These are phyloP conservation scores for Malurus leucopterus DNA, from an alignment of 2,797 vertebrate species.

Conservation along the genomic window DNA sequence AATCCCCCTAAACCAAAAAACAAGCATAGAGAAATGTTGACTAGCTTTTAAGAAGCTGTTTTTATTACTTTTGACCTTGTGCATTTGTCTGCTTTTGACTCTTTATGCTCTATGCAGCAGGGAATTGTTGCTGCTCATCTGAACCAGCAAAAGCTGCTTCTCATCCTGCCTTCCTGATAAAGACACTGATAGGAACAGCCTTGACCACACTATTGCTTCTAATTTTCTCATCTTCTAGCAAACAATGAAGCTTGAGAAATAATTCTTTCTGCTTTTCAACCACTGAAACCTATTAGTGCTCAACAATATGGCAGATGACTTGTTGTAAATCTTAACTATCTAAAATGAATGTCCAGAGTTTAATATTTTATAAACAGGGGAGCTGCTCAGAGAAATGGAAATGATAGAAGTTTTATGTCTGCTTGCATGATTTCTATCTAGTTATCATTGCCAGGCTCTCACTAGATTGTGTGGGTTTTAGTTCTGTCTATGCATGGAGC, in stretches of 20 bases:
- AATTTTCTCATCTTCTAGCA: background rate
- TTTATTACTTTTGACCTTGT: background rate
- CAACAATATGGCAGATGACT: background rate
- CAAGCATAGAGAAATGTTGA: background rate
- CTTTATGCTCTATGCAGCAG: background rate
- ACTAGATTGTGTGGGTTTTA: constrained; percentile 8
- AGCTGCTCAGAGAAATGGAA: background rate
- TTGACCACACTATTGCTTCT: background rate
- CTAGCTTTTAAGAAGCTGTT: background rate
- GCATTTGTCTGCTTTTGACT: background rate
- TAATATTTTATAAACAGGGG: background rate
- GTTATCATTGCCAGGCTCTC: constrained; percentile 32
- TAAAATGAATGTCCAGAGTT: background rate
- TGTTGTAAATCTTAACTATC: constrained; percentile 20
- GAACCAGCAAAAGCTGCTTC: background rate
- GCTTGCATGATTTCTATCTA: constrained; percentile 14
- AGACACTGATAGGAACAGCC: background rate
- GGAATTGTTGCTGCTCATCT: background rate
- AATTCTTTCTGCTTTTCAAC: constrained; percentile 1
- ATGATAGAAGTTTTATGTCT: background rate
- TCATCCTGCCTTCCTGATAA: background rate
- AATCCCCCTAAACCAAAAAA: background rate
- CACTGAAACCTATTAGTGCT: background rate
- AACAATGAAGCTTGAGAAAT: background rate
- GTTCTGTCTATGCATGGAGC: background rate